Evolutionary conservation across 2,113 vertebrate genomes (phyloP), one percentile per base, ranked within the genome.

Genomic region (Speoplatyrhinus poulsoni): DNA sequence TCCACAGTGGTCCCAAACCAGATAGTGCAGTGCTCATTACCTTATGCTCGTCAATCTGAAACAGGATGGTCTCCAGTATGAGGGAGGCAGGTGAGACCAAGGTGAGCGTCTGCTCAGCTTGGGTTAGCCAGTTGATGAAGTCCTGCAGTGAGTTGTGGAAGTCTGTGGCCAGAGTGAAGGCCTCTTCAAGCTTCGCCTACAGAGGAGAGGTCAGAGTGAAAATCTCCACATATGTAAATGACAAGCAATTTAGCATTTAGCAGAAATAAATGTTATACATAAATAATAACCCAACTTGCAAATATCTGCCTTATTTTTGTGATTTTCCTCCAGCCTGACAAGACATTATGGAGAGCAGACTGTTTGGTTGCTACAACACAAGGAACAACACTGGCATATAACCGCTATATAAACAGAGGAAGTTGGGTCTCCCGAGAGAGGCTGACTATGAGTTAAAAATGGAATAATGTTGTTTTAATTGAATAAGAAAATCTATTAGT

Each of bases 31-130:
- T 9, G 11, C 17, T n/a, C 54, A 75, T 92, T 74, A 98, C 98
- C 95, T 98, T 99, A 86, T 99, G 98, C 80, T 99, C 98, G 82
- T 98, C 98, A 61, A 99, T 98, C 92, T 99, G 98, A 93, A 99
- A 99, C 84, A 97, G 89, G 88, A 96, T 94, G 69, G 95, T 99
- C 78, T 99, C 98, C 89, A 99, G 89, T 75, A 99, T 96, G 83
- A 99, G 96, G 82, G 96, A 98, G 82, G 96, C 95, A 9, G 95
- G 91, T 41, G 98, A 96, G 77, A 94, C 94, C 82, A 95, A 91
- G 77, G 94, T 98, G 13, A 99, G 93, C 3, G 94, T 98, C 88
- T 98, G 97, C 75, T 99, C 98, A 0, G 95, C 97, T 70, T 98
- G 96, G 41, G 96, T 99, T 49, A 99, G 92, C 96, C 98, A 99